A percentile compares a stretch with the other conserved stretches of the same genome.
Evolutionary conservation across 2,797 vertebrate genomes (phyloP).

Genomic region (Sebastes matsubarae): DNA sequence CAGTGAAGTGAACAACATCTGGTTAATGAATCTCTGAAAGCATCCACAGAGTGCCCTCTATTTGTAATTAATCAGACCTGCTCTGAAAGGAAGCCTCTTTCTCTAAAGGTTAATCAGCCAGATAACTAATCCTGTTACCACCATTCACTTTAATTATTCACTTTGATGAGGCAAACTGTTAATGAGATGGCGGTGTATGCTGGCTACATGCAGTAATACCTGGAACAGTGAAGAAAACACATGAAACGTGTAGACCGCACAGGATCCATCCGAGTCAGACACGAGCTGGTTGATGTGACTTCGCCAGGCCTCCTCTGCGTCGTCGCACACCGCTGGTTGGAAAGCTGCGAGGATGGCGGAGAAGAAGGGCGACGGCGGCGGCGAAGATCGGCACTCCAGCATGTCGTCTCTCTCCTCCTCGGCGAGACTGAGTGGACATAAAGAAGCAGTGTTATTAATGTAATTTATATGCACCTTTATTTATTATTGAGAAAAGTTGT

Average conservation of each 20-base stretch:
- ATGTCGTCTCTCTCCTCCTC: conserved; percentile 87
- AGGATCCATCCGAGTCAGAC: conserved; percentile 93
- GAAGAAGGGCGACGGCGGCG: conserved; percentile 95
- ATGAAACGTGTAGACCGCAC: conserved; percentile 95
- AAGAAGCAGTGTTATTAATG: background rate
- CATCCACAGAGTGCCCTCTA: background rate
- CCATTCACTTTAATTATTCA: conserved; percentile 22
- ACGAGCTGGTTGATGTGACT: conserved; percentile 96
- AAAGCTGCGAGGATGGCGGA: conserved; percentile 97
- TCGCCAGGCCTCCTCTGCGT: conserved; percentile 95
- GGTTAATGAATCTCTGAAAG: conserved; percentile 33
- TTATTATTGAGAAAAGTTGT: conserved; percentile 48
- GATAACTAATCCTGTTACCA: conserved; percentile 39
- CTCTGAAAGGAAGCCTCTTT: conserved; percentile 14
- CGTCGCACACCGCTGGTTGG: conserved; percentile 91
- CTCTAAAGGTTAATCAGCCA: conserved; percentile 36
- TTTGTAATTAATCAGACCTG: conserved; percentile 26
- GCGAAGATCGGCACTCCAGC: conserved; percentile 80
- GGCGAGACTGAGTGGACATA: conserved; percentile 73
- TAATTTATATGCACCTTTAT: background rate
- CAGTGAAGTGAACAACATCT: conserved; percentile 53
- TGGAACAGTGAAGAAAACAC: conserved; percentile 96
- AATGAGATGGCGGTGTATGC: background rate
- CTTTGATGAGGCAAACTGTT: background rate
- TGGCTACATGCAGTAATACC: conserved; percentile 73